Percentiles rank a stretch among this genome's conserved stretches.
Conservation (phyloP, 2,113 vertebrate genomes). For the Aegypius monachus region DNA sequence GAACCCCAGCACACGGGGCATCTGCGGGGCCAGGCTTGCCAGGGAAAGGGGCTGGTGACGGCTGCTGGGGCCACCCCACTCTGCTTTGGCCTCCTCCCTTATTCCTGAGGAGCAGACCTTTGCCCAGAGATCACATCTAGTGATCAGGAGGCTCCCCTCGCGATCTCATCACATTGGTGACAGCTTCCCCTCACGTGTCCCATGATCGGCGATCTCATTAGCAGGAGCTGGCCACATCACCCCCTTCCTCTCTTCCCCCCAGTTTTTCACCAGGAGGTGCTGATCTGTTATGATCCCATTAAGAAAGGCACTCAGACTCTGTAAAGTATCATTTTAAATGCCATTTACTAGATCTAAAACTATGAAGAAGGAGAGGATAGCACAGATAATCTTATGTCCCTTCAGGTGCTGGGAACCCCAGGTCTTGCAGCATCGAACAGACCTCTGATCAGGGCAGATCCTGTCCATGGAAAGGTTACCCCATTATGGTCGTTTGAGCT, state of each 20-base stretch:
- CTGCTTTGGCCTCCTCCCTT: accelerated
- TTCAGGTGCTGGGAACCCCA: not conserved
- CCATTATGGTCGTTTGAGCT: accelerated
- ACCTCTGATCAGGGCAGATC: not conserved
- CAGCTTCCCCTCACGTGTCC: not conserved
- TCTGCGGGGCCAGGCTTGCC: not conserved
- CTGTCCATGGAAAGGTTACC: not conserved
- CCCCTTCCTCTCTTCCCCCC: too few species aligned
- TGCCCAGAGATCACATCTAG: accelerated
- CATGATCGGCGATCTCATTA: not conserved
- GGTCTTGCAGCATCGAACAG: not conserved
- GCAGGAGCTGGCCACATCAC: not conserved
- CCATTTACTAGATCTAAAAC: not conserved
- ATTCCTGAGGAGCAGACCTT: not conserved
- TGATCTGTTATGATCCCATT: not conserved
- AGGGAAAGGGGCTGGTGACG: not conserved
- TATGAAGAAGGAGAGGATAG: not conserved
- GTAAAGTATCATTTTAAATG: not conserved
- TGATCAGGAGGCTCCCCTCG: not conserved
- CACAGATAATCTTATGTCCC: not conserved
- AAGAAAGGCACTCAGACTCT: not conserved
- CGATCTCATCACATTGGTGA: not conserved
- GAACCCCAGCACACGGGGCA: not conserved
- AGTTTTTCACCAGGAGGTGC: not conserved
- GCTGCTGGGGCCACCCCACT: not conserved